phyloP scores from a whole-genome alignment of 1,140 invertebrate genomes.

The Zaprionus gabonicus region DNA sequence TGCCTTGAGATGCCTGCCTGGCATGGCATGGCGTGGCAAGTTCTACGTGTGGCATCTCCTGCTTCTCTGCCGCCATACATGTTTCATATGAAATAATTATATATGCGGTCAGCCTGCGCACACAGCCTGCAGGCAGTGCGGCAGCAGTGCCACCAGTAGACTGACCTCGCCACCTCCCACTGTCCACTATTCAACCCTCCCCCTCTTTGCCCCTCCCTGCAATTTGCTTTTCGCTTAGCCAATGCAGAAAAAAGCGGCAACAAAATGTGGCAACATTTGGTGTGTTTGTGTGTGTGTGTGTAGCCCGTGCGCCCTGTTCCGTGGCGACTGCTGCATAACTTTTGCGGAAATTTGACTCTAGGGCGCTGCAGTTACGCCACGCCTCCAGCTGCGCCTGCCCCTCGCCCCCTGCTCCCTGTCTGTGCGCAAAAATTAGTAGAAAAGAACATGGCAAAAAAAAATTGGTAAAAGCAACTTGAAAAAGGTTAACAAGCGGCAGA shows the following conservation, averaged over 20 bases:
- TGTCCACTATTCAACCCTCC: not conserved
- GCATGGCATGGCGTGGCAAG: not conserved
- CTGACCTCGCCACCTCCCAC: not conserved
- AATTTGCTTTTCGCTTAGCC: constrained; percentile 50
- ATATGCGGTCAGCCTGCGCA: constrained; percentile 67
- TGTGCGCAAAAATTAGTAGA: constrained; percentile 72
- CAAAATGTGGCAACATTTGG: constrained; percentile 61
- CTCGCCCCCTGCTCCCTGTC: constrained; percentile 10
- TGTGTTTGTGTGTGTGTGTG: constrained; percentile 35
- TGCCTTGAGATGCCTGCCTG: constrained; percentile 48
- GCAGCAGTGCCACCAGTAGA: constrained; percentile 21
- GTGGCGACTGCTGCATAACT: constrained; percentile 73
- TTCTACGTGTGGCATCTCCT: constrained; percentile 6
- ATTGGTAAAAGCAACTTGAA: constrained; percentile 63
- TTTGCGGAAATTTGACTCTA: constrained; percentile 72
- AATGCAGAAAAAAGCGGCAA: constrained; percentile 43
- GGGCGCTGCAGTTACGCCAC: constrained; percentile 40
- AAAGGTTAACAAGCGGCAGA: constrained; percentile 79
- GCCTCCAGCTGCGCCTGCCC: constrained; percentile 6
- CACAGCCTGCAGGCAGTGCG: constrained; percentile 69
- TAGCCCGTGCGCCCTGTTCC: constrained; percentile 41
- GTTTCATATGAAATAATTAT: constrained; percentile 82
- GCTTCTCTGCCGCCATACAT: constrained; percentile 44
- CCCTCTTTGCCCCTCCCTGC: not conserved
- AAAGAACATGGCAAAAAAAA: constrained; percentile 50